Conservation (phyloP, 2,797 vertebrate genomes). For the Sternarchorhynchus goeldii region DNA sequence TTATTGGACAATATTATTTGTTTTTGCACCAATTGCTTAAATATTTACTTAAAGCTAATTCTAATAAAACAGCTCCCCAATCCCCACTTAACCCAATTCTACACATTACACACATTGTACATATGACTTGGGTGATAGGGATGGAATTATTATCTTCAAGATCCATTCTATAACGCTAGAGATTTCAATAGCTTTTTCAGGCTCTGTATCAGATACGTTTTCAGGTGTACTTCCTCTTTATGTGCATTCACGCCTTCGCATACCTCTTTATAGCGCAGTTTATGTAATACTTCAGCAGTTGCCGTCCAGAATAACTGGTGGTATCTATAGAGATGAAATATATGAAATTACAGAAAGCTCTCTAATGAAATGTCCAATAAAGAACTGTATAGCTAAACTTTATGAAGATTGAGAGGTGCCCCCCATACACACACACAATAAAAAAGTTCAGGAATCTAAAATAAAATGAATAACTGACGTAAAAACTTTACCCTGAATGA, state of each 20-base stretch:
- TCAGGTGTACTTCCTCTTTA: not conserved
- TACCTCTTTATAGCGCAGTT: slow-evolving; percentile 73
- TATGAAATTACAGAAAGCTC: not conserved
- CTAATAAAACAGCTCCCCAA: too few relatives aligned
- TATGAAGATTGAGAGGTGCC: too few relatives aligned
- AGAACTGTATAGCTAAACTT: too few relatives aligned
- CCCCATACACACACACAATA: too few relatives aligned
- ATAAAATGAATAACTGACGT: not conserved
- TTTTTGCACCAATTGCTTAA: too few relatives aligned
- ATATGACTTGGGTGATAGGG: too few relatives aligned
- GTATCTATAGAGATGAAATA: slow-evolving; percentile 66
- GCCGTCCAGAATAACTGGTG: slow-evolving; percentile 67
- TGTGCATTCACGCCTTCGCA: not conserved
- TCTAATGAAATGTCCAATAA: not conserved
- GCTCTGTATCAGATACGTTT: too few relatives aligned
- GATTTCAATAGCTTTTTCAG: not conserved
- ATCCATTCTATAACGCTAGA: not conserved
- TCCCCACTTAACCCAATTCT: too few relatives aligned
- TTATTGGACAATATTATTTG: too few relatives aligned
- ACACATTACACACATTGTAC: too few relatives aligned
- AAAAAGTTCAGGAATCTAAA: not conserved
- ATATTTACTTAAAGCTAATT: too few relatives aligned
- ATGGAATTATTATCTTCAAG: not conserved
- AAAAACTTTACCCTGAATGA: slow-evolving; percentile 73
- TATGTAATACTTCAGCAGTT: slow-evolving; percentile 75